phyloP scores from a whole-genome alignment of 2,888 invertebrate species.

The Athetis lepigone region DNA sequence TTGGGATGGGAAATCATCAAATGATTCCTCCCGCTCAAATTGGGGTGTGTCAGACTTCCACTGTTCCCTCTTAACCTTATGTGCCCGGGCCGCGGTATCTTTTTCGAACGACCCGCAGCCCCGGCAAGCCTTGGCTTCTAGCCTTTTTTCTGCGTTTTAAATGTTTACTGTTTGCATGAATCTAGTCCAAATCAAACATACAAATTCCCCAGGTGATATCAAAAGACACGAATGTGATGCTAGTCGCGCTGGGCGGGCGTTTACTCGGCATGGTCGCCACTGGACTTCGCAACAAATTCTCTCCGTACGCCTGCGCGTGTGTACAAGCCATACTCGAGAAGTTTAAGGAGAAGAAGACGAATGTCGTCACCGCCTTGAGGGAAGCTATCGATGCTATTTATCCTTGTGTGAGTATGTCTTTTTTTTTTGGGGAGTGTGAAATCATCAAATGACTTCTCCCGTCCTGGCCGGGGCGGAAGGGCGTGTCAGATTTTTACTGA shows the following conservation, averaged over 20 bases:
- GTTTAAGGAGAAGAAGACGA: constrained; percentile 99
- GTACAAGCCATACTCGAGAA: constrained; percentile 96
- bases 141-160: too few species aligned
- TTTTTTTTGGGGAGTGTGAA: too few species aligned
- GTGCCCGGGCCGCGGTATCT: too few species aligned
- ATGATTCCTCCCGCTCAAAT: too few species aligned
- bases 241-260: constrained; percentile 96
- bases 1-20: too few species aligned
- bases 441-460: too few species aligned
- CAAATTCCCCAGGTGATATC: constrained; percentile 92
- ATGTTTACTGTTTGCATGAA: background rate
- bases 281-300: constrained; percentile 97
- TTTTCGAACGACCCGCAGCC: too few species aligned
- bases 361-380: constrained; percentile 95
- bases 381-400: constrained; percentile 98
- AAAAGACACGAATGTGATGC: constrained; percentile 98
- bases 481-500: too few species aligned
- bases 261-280: constrained; percentile 95
- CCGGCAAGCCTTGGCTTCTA: too few species aligned
- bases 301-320: constrained; percentile 95
- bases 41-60: too few species aligned
- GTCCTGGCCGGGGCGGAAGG: too few species aligned
- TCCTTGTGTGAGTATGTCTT: constrained; percentile 91
- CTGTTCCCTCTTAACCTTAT: too few species aligned
- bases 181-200: background rate